Evolutionary conservation across 2,797 vertebrate genomes (phyloP).

Genomic region (Chrysolophus pictus): DNA sequence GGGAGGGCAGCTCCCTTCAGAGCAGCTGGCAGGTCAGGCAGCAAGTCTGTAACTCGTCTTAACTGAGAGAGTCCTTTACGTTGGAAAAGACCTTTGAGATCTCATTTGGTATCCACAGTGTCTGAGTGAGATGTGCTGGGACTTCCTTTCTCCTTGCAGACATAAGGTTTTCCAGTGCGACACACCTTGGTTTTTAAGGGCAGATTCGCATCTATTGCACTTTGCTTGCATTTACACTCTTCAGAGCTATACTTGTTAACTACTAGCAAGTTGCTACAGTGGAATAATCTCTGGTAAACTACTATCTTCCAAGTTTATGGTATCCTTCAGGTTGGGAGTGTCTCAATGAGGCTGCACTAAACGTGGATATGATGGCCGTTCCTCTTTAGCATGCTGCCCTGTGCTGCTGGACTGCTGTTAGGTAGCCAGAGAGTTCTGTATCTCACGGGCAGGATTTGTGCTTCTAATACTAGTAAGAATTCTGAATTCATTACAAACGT

Average conservation of each 20-base stretch:
- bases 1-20: neutral
- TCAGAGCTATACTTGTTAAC: neutral
- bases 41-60: neutral
- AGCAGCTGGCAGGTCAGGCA: neutral
- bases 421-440: neutral
- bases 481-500: slow-evolving; percentile 43
- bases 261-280: neutral
- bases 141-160: neutral
- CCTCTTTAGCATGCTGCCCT: neutral
- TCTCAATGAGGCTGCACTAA: neutral
- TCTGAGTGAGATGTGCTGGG: neutral
- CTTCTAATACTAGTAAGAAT: slow-evolving; percentile 57
- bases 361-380: neutral
- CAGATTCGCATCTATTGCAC: neutral
- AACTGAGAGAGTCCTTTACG: neutral
- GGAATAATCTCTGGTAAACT: no score
- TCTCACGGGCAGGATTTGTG: slow-evolving; percentile 20
- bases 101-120: neutral
- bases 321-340: neutral
- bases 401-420: neutral
- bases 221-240: neutral
- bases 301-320: neutral
- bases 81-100: no score
- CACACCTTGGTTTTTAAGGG: neutral
- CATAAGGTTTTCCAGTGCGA: neutral